phyloP scores from a whole-genome alignment of 2,113 vertebrate species.

The Xiphophorus hellerii region DNA sequence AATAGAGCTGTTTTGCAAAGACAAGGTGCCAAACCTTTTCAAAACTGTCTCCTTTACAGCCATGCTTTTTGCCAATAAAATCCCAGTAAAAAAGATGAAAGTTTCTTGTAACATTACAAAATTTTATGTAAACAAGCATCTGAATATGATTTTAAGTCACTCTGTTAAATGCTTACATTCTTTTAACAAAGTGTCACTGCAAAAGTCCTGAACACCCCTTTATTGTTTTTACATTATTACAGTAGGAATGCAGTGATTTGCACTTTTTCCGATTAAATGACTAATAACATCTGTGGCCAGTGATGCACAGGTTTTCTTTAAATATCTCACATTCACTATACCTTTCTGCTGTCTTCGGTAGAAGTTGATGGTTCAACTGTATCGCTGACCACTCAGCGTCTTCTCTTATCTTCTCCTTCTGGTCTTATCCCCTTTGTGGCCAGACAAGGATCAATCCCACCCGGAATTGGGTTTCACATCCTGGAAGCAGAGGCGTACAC shows the following conservation, averaged over 20 bases:
- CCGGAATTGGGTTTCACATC: constrained; percentile 76
- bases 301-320: neutral
- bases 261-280: too few relatives aligned
- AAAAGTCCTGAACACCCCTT: too few relatives aligned
- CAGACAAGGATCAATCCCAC: constrained; percentile 76
- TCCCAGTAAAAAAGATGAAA: too few relatives aligned
- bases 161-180: neutral
- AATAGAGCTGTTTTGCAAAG: too few relatives aligned
- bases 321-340: neutral
- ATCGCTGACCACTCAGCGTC: constrained; percentile 65
- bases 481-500: constrained; percentile 74
- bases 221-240: too few relatives aligned
- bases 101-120: neutral
- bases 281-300: too few relatives aligned
- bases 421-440: constrained; percentile 60
- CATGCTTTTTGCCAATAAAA: too few relatives aligned
- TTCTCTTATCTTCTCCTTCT: constrained; percentile 71
- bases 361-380: constrained; percentile 68
- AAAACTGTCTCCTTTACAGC: too few relatives aligned
- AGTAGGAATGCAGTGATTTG: too few relatives aligned
- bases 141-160: neutral
- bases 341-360: constrained; percentile 54
- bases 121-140: neutral
- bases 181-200: too few relatives aligned
- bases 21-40: too few relatives aligned